Conservation (phyloP, 92 coral and sea anemone genomes). For the Actinernus sp. region DNA sequence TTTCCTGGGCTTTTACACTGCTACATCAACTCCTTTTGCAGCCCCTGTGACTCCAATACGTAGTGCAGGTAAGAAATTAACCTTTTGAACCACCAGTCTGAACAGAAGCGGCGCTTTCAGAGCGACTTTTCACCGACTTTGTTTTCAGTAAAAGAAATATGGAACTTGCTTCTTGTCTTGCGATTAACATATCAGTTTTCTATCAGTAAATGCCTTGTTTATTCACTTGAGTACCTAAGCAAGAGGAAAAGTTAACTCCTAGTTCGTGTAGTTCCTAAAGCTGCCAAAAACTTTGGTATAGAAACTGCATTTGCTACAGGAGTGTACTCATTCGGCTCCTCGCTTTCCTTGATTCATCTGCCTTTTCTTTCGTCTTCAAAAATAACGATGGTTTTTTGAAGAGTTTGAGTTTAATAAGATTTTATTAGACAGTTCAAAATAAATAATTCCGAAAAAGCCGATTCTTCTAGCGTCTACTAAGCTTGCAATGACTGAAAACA, state of each 20-base stretch:
- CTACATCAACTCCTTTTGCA: conserved; percentile 61
- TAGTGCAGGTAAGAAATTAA: conserved; percentile 67
- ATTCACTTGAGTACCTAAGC: neutral
- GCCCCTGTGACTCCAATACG: conserved; percentile 66
- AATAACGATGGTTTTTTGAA: too few species aligned
- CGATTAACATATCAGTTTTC: conserved; percentile 8
- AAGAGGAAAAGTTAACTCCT: neutral
- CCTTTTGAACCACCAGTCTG: conserved; percentile 18
- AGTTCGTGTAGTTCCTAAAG: too few species aligned
- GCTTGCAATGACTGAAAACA: too few species aligned
- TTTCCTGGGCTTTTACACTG: conserved; percentile 67
- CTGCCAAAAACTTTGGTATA: too few species aligned
- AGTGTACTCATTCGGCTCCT: too few species aligned
- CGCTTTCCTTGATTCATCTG: too few species aligned
- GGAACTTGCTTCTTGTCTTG: conserved; percentile 4
- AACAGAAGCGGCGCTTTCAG: conserved; percentile 9
- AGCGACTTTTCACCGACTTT: conserved; percentile 11
- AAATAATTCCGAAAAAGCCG: too few species aligned
- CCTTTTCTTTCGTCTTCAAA: too few species aligned
- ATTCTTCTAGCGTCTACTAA: too few species aligned
- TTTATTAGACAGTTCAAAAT: too few species aligned
- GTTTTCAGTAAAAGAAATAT: conserved; percentile 8
- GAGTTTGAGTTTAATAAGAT: too few species aligned
- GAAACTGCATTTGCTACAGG: too few species aligned
- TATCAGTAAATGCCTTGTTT: conserved; percentile 1